These are phyloP conservation scores for Cristatella mucedo DNA, from an alignment of 2,888 invertebrate genomes.

Conservation along the genomic window DNA sequence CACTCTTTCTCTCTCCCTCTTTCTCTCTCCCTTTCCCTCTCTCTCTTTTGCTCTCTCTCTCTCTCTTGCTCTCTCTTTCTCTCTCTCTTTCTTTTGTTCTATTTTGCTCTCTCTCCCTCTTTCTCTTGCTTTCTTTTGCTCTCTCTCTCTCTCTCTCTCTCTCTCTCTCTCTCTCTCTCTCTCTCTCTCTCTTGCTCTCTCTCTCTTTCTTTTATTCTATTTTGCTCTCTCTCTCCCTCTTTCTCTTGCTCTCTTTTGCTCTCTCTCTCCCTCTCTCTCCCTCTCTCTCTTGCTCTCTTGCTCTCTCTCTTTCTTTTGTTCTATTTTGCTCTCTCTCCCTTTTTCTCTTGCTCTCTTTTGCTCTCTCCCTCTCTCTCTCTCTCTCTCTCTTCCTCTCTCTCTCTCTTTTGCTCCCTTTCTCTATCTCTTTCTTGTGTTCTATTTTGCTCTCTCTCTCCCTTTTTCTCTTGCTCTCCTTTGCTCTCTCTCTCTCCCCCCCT, in stretches of 20 bases:
- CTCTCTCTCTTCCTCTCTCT: slow-evolving; percentile 1
- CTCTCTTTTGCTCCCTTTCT: background rate
- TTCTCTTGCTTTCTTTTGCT: background rate
- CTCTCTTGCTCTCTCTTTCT: slow-evolving; percentile 7
- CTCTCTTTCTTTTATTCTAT: background rate
- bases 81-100: slow-evolving; percentile 5
- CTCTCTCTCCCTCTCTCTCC: background rate
- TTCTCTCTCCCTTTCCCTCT: slow-evolving; percentile 5
- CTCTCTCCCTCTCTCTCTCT: background rate
- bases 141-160: background rate
- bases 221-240: background rate
- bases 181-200: background rate
- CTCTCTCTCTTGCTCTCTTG: background rate
- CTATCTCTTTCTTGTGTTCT: background rate
- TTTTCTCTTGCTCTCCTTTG: background rate
- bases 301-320: background rate
- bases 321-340: background rate
- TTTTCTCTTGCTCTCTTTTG: background rate
- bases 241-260: background rate
- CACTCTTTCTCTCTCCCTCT: slow-evolving; percentile 2
- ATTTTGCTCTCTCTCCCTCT: background rate
- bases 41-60: slow-evolving; percentile 7
- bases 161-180: background rate
- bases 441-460: background rate
- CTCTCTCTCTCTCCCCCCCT: background rate